These are phyloP conservation scores for Amphiduros pacificus DNA, from an alignment of 2,888 invertebrate genomes.

Conservation along the genomic window DNA sequence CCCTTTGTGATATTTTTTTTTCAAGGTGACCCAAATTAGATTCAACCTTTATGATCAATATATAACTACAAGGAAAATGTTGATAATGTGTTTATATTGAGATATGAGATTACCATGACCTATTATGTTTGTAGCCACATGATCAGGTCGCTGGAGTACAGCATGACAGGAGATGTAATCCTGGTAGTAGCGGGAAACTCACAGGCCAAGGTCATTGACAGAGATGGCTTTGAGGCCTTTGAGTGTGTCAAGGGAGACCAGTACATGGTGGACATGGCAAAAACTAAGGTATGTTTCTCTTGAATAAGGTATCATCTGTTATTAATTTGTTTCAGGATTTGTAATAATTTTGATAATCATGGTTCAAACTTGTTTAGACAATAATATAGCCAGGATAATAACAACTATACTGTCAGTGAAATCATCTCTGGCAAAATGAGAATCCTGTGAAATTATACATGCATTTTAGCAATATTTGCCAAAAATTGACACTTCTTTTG, in stretches of 20 bases:
- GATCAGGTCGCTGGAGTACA: slow-evolving; percentile 86
- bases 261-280: slow-evolving; percentile 79
- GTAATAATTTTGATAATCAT: too few relatives aligned
- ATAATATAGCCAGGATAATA: too few relatives aligned
- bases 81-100: not conserved
- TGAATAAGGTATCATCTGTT: not conserved
- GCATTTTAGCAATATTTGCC: too few relatives aligned
- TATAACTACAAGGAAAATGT: not conserved
- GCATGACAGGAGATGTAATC: slow-evolving; percentile 89
- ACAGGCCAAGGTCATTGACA: slow-evolving; percentile 82
- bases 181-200: slow-evolving; percentile 87
- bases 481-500: slow-evolving; percentile 17
- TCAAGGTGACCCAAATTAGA: too few relatives aligned
- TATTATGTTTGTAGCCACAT: slow-evolving; percentile 69
- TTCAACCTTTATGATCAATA: too few relatives aligned
- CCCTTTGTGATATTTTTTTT: too few relatives aligned
- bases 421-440: too few relatives aligned
- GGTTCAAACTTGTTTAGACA: too few relatives aligned
- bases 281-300: slow-evolving; percentile 50
- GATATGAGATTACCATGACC: not conserved
- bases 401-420: too few relatives aligned
- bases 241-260: slow-evolving; percentile 95
- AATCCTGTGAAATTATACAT: too few relatives aligned
- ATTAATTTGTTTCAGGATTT: not conserved
- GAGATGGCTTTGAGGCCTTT: slow-evolving; percentile 90